Percentiles rank a stretch among this genome's conserved stretches.
These are phyloP conservation scores for Labeo calbasu DNA, from an alignment of 2,797 vertebrate species.

Conservation along the genomic window DNA sequence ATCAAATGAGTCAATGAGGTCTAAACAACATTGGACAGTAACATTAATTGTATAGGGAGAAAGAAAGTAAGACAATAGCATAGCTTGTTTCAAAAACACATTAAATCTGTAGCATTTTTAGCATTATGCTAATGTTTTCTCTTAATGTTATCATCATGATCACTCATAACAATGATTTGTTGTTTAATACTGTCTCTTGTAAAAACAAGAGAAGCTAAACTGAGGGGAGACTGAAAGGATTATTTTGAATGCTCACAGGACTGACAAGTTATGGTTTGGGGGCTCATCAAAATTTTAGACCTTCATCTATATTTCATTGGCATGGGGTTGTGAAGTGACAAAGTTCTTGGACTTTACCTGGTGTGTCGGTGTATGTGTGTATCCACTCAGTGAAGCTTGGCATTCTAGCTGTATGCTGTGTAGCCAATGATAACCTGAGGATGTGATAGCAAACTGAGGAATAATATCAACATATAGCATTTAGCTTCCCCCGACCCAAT, in stretches of 20 bases:
- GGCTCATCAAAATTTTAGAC: conserved; percentile 49
- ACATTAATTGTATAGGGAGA: not conserved
- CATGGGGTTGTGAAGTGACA: not conserved
- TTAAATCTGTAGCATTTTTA: not conserved
- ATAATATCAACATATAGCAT: not conserved
- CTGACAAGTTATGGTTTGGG: conserved; percentile 40
- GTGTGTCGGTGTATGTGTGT: not conserved
- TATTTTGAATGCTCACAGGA: conserved; percentile 36
- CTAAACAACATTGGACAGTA: not conserved
- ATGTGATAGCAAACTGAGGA: not conserved
- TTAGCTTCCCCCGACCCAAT: not conserved
- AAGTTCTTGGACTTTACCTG: conserved; percentile 32
- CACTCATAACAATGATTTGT: conserved; percentile 1
- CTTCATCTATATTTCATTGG: conserved; percentile 62
- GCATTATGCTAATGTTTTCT: conserved; percentile 14
- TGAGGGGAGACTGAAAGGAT: conserved; percentile 20
- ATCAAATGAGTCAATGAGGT: not conserved
- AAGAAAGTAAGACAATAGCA: not conserved
- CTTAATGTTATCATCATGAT: conserved; percentile 14
- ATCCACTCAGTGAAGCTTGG: conserved; percentile 11
- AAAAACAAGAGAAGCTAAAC: conserved; percentile 28
- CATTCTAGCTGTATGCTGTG: not conserved
- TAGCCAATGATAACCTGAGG: not conserved
- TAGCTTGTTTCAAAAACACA: not conserved
- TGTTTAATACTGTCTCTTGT: not conserved